phyloP scores from a whole-genome alignment of 1,140 invertebrate species.

The Babylonia areolata region DNA sequence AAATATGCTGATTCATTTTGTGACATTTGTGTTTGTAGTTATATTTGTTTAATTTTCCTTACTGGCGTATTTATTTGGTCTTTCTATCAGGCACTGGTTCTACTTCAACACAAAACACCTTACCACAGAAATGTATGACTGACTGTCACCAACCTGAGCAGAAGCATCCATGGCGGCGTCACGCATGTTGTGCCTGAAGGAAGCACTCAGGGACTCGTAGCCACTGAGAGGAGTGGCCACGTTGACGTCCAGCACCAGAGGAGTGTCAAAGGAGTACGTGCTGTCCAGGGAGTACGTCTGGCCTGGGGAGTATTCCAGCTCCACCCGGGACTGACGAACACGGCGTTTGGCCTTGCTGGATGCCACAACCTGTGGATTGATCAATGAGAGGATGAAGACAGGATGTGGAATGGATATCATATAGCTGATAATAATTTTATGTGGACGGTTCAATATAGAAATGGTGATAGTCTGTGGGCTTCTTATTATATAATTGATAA shows the following conservation, averaged over 20 bases:
- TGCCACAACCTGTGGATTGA: background rate
- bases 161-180: background rate
- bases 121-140: background rate
- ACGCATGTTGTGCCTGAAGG: slow-evolving; percentile 17
- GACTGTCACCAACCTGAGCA: background rate
- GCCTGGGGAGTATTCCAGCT: slow-evolving; percentile 30
- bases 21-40: too few species aligned
- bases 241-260: slow-evolving; percentile 24
- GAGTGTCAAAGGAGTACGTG: slow-evolving; percentile 27
- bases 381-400: background rate
- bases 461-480: too few species aligned
- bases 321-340: slow-evolving; percentile 16
- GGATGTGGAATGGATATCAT: too few species aligned
- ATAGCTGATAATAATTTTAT: too few species aligned
- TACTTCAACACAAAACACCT: background rate
- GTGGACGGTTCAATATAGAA: too few species aligned
- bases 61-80: too few species aligned
- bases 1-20: too few species aligned
- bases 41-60: too few species aligned
- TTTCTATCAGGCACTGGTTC: too few species aligned
- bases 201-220: slow-evolving; percentile 13
- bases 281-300: slow-evolving; percentile 7
- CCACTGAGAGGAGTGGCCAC: slow-evolving; percentile 1
- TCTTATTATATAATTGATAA: background rate
- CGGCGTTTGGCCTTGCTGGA: slow-evolving; percentile 28